Evolutionary conservation across 2,888 invertebrate genomes (phyloP), one percentile per base, ranked within the genome.

Genomic region (Zygogramma bicolorata): DNA sequence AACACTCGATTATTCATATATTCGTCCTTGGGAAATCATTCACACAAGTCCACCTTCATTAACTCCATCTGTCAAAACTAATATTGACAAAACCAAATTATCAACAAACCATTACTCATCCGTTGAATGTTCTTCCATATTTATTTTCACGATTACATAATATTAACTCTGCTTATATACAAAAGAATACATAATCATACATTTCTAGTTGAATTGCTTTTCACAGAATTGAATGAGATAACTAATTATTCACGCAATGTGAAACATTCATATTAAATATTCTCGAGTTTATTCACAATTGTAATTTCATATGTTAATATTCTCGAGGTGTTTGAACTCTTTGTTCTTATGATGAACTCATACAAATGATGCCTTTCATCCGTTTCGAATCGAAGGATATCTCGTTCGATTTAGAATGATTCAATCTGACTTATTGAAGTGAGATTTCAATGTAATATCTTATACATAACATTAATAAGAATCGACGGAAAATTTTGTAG

Each of bases 291-390:
- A 70, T 70, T 70, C 61, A 65, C 65, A 70, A 66, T 66, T 66
- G 61, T 60, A 65, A 65, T 70, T 63, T 58, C 62, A 53, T 69
- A 49, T 63, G 53, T 63, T 63, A 15, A 40, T 58, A 42, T 69
- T 13, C 20, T 40, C 18, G 31, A 65, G 65, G 70, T 70, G 20
- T 70, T 61, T 70, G 70, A 70, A 70, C 70, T 70, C 69, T 25
- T 62, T 31, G 8, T 31, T 42, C 40, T 57, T 20, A 66, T 61
- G 38, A 46, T 70, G 70, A 66, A 65, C 61, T 57, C 40, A 25
- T 29, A 49, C 18, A 66, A 66, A 25, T 46, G 46, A 46, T 46
- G 46, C 20, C 8, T 46, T 46, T 10, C 46, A 13, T 46, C 8
- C 7, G 18, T 2, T 18, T 7, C 18, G 20, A 20, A 8, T 18